Percentiles rank a stretch among this genome's conserved stretches.
Evolutionary conservation across 2,113 vertebrate species (phyloP).

Genomic region (Vidua macroura): DNA sequence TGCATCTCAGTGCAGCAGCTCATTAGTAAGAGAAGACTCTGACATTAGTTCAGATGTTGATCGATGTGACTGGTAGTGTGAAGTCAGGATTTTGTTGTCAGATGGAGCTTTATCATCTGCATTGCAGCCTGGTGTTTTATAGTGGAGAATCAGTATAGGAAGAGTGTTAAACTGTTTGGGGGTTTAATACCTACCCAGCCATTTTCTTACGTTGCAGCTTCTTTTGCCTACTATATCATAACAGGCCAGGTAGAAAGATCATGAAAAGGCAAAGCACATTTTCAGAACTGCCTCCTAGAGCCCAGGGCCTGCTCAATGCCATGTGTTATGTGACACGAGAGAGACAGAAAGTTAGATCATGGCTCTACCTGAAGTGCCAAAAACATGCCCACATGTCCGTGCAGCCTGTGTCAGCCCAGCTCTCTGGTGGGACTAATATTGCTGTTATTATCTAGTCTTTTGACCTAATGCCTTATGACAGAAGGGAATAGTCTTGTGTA

Average conservation of each 20-base stretch:
- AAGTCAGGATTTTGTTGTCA: conserved; percentile 66
- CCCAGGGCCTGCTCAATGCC: background rate
- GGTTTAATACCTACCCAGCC: background rate
- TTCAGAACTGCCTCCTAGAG: background rate
- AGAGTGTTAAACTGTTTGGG: conserved; percentile 43
- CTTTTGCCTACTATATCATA: background rate
- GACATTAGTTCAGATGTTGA: conserved; percentile 77
- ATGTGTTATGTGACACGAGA: fast-evolving
- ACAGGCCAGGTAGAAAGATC: background rate
- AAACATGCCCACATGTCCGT: fast-evolving
- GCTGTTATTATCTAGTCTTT: background rate
- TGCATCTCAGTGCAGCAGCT: conserved; percentile 58
- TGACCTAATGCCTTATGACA: background rate
- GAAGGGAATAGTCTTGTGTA: background rate
- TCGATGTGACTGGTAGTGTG: conserved; percentile 64
- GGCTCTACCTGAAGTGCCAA: background rate
- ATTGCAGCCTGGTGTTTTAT: conserved; percentile 44
- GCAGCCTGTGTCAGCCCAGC: background rate
- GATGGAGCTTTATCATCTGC: conserved; percentile 45
- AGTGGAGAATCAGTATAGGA: background rate
- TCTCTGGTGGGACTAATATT: background rate
- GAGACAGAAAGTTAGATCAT: background rate
- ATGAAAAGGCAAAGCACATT: background rate
- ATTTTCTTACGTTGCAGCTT: background rate
- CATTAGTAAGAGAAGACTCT: conserved; percentile 74